Conservation (phyloP, 2,797 vertebrate genomes). For the Fundulus diaphanus region DNA sequence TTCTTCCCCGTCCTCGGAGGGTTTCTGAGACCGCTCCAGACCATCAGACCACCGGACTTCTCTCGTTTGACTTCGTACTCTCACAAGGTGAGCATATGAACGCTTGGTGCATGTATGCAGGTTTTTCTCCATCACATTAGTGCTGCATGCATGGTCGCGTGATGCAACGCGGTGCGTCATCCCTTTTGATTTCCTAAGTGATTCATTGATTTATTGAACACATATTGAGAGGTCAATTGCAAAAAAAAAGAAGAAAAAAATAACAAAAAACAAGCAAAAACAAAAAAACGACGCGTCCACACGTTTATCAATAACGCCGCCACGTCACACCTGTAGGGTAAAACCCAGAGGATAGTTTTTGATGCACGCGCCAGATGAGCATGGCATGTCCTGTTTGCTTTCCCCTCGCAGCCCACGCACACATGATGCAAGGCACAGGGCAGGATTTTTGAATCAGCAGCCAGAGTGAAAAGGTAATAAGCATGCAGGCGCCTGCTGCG, state of each 20-base stretch:
- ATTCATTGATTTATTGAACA: constrained; percentile 12
- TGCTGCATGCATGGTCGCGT: background rate
- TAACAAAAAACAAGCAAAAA: too few relatives aligned
- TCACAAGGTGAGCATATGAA: constrained; percentile 64
- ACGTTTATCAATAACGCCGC: background rate
- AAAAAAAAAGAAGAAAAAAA: too few relatives aligned
- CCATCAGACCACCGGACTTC: constrained; percentile 64
- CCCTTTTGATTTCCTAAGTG: constrained; percentile 8
- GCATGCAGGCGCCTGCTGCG: background rate
- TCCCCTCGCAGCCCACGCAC: constrained; percentile 27
- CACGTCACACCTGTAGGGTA: background rate
- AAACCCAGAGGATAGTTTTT: background rate
- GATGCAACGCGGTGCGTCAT: constrained; percentile 46
- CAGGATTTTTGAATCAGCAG: constrained; percentile 12
- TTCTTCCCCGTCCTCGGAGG: constrained; percentile 24
- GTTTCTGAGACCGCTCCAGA: constrained; percentile 39
- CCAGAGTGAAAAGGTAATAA: constrained; percentile 36
- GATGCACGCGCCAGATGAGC: constrained; percentile 21
- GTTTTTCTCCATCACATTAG: background rate
- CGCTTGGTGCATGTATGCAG: background rate
- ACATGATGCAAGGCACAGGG: background rate
- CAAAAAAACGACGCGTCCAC: background rate
- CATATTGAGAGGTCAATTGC: constrained; percentile 1
- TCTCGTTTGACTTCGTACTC: constrained; percentile 58
- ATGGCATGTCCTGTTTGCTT: constrained; percentile 17